Evolutionary conservation across 2,888 invertebrate species (phyloP).

Genomic region (Ectemnius cavifrons): DNA sequence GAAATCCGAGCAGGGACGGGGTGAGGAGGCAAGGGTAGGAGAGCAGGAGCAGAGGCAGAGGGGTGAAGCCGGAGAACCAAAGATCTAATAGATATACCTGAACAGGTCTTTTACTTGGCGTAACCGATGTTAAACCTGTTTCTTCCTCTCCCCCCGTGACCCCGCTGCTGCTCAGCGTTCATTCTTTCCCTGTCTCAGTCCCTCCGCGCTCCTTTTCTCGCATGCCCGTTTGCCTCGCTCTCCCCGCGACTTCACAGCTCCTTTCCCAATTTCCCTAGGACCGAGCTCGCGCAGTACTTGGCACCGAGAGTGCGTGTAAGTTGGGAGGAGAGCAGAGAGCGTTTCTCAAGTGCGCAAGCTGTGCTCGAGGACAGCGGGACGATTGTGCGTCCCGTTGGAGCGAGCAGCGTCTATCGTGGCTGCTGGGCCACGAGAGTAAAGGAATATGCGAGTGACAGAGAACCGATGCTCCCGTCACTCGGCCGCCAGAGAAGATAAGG

Average conservation of each 20-base stretch:
- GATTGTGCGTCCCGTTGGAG: too few species aligned
- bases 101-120: slow-evolving; percentile 47
- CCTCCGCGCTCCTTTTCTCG: slow-evolving; percentile 22
- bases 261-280: slow-evolving; percentile 13
- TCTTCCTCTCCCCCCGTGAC: slow-evolving; percentile 8
- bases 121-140: slow-evolving; percentile 57
- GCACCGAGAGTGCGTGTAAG: too few species aligned
- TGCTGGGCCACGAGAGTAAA: too few species aligned
- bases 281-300: too few species aligned
- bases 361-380: too few species aligned
- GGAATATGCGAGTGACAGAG: not conserved
- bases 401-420: too few species aligned
- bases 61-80: slow-evolving; percentile 24
- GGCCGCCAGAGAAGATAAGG: not conserved
- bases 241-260: not conserved
- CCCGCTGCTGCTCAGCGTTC: not conserved
- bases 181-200: not conserved
- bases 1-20: not conserved
- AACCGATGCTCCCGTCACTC: not conserved
- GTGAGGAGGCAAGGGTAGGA: too few species aligned
- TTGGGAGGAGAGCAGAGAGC: too few species aligned
- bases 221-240: slow-evolving; percentile 2
- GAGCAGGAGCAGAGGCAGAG: not conserved
- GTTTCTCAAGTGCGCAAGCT: too few species aligned
- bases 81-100: slow-evolving; percentile 49